Conservation (phyloP, 2,113 vertebrate genomes). For the Trichomycterus rosablanca region DNA sequence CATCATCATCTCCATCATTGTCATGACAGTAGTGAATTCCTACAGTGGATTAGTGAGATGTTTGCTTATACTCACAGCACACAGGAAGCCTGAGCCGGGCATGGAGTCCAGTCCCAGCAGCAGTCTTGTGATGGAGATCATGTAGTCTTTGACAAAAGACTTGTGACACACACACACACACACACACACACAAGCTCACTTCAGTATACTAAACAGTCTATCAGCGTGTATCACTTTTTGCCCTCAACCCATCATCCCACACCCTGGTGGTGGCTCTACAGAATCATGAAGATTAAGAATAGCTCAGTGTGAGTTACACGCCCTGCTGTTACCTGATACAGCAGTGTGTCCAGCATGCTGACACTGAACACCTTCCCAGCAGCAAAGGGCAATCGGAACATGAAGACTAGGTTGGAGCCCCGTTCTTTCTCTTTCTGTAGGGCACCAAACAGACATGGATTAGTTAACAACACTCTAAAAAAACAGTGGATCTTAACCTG, state of each 20-base stretch:
- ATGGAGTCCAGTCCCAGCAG: slow-evolving; percentile 76
- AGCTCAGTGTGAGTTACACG: background rate
- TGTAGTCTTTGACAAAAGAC: slow-evolving; percentile 83
- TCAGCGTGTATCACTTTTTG: slow-evolving; percentile 6
- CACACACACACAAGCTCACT: slow-evolving; percentile 19
- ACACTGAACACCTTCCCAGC: slow-evolving; percentile 81
- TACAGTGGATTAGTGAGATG: background rate
- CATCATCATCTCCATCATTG: background rate
- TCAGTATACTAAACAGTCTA: background rate
- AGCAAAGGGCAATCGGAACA: slow-evolving; percentile 79
- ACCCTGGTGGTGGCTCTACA: background rate
- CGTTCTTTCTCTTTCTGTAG: slow-evolving; percentile 76
- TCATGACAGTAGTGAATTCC: no score
- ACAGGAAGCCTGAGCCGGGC: slow-evolving; percentile 77
- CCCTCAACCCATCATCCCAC: slow-evolving; percentile 3
- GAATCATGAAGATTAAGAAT: background rate
- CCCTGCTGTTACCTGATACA: slow-evolving; percentile 73
- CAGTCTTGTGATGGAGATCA: slow-evolving; percentile 78
- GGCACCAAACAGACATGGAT: slow-evolving; percentile 19
- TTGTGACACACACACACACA: slow-evolving; percentile 44
- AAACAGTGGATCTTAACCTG: no score
- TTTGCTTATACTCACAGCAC: slow-evolving; percentile 66
- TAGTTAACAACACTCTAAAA: no score
- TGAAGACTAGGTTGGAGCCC: slow-evolving; percentile 78
- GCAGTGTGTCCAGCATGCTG: slow-evolving; percentile 79